phyloP scores from a whole-genome alignment of 2,888 invertebrate genomes.

The Hirtodrosophila duncani region DNA sequence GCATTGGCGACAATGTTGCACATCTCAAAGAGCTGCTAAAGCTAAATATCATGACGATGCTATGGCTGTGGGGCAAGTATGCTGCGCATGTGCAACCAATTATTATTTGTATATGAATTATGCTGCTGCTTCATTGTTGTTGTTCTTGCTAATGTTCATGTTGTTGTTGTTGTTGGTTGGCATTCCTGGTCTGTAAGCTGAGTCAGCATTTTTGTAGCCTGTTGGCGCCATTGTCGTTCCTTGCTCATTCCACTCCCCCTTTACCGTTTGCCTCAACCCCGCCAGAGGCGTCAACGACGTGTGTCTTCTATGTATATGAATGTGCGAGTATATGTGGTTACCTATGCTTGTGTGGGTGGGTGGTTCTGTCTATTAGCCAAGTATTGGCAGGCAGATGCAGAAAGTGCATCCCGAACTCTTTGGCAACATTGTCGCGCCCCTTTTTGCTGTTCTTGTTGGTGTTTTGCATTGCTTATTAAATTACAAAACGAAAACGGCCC shows the following conservation, averaged over 20 bases:
- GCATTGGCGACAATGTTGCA: constrained; percentile 37
- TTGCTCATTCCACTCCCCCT: constrained; percentile 33
- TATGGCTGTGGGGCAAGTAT: constrained; percentile 50
- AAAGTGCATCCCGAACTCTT: constrained; percentile 11
- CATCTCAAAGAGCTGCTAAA: constrained; percentile 31
- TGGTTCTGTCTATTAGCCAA: constrained; percentile 21
- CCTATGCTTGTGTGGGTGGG: constrained; percentile 45
- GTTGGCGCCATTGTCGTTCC: constrained; percentile 48
- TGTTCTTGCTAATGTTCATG: constrained; percentile 19
- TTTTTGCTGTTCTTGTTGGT: constrained; percentile 33
- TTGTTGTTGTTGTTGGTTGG: constrained; percentile 18
- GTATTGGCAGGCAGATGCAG: constrained; percentile 27
- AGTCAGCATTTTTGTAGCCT: constrained; percentile 56
- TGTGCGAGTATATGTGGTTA: constrained; percentile 2
- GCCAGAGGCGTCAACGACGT: constrained; percentile 62
- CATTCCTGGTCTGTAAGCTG: constrained; percentile 45
- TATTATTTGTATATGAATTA: constrained; percentile 75
- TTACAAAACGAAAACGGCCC: constrained; percentile 68
- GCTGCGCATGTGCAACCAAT: constrained; percentile 70
- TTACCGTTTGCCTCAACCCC: constrained; percentile 47
- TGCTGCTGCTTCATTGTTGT: constrained; percentile 37
- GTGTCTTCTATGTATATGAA: constrained; percentile 39
- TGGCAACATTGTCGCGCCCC: constrained; percentile 48
- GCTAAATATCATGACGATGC: constrained; percentile 56
- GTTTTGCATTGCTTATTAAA: constrained; percentile 57